phyloP scores from a whole-genome alignment of 2,797 vertebrate genomes.

The Melanogrammus aeglefinus region DNA sequence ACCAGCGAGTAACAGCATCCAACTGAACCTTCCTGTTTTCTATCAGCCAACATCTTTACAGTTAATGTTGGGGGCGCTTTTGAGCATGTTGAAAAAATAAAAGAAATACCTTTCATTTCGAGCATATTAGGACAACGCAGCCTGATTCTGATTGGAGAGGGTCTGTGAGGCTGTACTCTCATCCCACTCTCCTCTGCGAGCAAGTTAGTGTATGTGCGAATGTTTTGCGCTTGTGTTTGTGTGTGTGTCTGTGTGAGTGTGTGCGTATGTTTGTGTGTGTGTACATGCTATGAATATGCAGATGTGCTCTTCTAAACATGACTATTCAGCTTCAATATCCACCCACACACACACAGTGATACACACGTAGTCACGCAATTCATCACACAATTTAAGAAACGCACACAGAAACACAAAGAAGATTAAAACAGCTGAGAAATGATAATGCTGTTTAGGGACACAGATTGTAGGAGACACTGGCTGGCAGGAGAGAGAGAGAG shows the following conservation, averaged over 20 bases:
- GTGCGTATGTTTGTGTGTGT: conserved; percentile 40
- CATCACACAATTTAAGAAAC: neutral
- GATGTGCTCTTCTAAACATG: conserved; percentile 59
- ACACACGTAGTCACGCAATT: neutral
- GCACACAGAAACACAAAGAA: neutral
- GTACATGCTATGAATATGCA: conserved; percentile 51
- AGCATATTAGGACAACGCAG: neutral
- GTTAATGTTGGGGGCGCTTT: neutral
- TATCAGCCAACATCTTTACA: neutral
- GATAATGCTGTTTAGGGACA: conserved; percentile 21
- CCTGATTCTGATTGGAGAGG: conserved; percentile 17
- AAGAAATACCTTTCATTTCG: neutral
- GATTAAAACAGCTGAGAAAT: conserved; percentile 15
- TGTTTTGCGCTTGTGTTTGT: neutral
- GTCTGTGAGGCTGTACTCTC: conserved; percentile 21
- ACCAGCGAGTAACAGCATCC: neutral
- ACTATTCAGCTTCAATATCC: conserved; percentile 53
- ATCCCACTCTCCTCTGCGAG: conserved; percentile 29
- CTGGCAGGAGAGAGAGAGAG: conserved; percentile 1
- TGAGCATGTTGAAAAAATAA: neutral
- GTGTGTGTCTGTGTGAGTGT: conserved; percentile 21
- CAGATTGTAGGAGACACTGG: neutral
- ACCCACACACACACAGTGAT: conserved; percentile 6
- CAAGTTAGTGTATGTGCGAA: conserved; percentile 28
- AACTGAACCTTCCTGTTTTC: neutral